Evolutionary conservation across 1,140 invertebrate genomes (phyloP), one percentile per base, ranked within the genome.

Genomic region (Pachypsylla venusta): DNA sequence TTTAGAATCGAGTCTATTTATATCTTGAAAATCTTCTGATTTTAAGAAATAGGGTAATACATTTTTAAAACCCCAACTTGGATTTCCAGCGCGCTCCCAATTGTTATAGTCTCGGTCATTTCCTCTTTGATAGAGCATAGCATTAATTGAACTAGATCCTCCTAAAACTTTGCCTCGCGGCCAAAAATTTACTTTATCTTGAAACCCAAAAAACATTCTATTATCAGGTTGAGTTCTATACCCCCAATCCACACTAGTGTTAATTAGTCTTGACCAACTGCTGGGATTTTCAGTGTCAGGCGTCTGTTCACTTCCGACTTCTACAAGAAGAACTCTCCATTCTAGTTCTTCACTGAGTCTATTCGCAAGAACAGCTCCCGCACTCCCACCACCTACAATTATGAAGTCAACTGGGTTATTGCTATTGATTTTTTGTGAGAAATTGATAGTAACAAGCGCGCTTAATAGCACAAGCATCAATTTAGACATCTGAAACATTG

Each of bases 81-180:
- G 68, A 65, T 77, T 78, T 4, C 77, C 76, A 67, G 72, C 67
- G 35, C 74, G 73, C 40, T 77, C 79, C 87, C 88, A 91, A 53
- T 71, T 69, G 55, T 81, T 75, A 58, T 75, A 81, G 61, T 81
- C 79, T 68, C 66, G 1, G 66, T 79, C 76, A 65, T 87, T 81
- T 2, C 84, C 85, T n/a, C 85, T 69, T 0, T 83, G 77, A 68
- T 87, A 87, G 56, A 84, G 78, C 81, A 87, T 84, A 14, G 78
- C 82, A 66, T 87, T 85, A 54, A 87, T 72, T 2, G 78, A 77
- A 22, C 79, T 82, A 1, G 79, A 81, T 3, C 86, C 85, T 13
- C 85, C 86, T 57, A 81, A 64, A 58, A 81, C 79, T 64, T 79
- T 78, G 7, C 80, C 81, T 30, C 79, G 19, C 2, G 59, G 42